Evolutionary conservation across 2,113 vertebrate species (phyloP), one percentile per base, ranked within the genome.

Genomic region (Platichthys stellatus): DNA sequence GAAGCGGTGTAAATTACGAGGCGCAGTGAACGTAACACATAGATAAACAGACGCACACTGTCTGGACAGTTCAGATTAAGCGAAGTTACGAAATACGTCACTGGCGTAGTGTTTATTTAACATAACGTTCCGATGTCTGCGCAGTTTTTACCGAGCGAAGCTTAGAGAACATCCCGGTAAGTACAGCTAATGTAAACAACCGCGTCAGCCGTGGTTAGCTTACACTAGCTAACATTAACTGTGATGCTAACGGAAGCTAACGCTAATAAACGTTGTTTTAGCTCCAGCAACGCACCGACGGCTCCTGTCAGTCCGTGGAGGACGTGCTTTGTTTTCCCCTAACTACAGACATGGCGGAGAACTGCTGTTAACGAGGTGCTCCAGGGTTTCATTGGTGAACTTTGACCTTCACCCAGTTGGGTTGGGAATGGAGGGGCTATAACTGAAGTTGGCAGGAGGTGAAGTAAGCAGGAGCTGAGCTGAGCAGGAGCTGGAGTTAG

Each of bases 41-140:
- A 74, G 26, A 83, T 92, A 89, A 92, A 92, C 83, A 91, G 70
- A 74, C 24, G 26, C 28, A 6, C 76, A 40, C 2, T n/a, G 57
- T 20, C 3, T 2, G 40, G 3, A 12, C 35, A 15, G 56, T 49
- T 7, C 17, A 31, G 38, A 15, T 15, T 9, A 9, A 12, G 20
- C 26, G 2, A 31, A 18, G 2, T 11, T 0, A 47, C 2, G 13
- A 15, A 63, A 15, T 1, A 63, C 14, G 6, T 63, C 51, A 14
- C 13, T 2, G 43, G 57, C 14, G 8, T 18, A 1, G 24, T 14
- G 23, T 49, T 20, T 13, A 17, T 56, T 40, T 51, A 4, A 51
- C 4, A 17, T 6, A 5, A 51, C 5, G 17, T 51, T 6, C 47
- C 47, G 47, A 17, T 5, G 5, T 35, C 4, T 17, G 14, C 47